These are phyloP conservation scores for Acleris literana DNA, from an alignment of 2,888 invertebrate species.

Conservation along the genomic window DNA sequence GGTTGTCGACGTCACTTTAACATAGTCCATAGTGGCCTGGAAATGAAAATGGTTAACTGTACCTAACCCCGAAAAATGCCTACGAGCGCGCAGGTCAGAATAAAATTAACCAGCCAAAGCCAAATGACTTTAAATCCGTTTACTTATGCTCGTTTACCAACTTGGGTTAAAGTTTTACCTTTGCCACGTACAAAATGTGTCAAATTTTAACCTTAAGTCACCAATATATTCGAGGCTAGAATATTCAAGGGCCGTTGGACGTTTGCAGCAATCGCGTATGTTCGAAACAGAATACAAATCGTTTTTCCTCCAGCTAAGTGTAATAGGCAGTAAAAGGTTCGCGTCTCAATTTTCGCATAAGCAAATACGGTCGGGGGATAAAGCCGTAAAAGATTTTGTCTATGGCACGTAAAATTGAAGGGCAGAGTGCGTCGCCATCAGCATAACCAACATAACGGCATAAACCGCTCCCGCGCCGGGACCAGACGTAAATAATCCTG, in stretches of 20 bases:
- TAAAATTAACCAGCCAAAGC: too few relatives aligned
- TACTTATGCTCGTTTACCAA: too few relatives aligned
- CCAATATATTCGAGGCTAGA: too few relatives aligned
- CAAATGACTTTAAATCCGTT: too few relatives aligned
- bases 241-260: background rate
- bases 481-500: constrained; percentile 10
- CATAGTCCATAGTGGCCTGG: too few relatives aligned
- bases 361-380: constrained; percentile 28
- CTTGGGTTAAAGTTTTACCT: too few relatives aligned
- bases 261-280: background rate
- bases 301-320: background rate
- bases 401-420: constrained; percentile 30
- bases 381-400: constrained; percentile 35
- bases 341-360: constrained; percentile 9
- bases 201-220: too few relatives aligned
- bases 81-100: too few relatives aligned
- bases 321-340: constrained; percentile 14
- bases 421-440: constrained; percentile 9
- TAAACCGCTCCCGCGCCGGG: constrained; percentile 15
- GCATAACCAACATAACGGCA: constrained; percentile 5
- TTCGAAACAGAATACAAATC: background rate
- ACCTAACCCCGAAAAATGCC: too few relatives aligned
- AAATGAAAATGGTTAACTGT: too few relatives aligned
- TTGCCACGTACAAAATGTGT: too few relatives aligned
- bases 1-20: too few relatives aligned